Conservation (phyloP, 2,888 invertebrate genomes). For the Patella caerulea region DNA sequence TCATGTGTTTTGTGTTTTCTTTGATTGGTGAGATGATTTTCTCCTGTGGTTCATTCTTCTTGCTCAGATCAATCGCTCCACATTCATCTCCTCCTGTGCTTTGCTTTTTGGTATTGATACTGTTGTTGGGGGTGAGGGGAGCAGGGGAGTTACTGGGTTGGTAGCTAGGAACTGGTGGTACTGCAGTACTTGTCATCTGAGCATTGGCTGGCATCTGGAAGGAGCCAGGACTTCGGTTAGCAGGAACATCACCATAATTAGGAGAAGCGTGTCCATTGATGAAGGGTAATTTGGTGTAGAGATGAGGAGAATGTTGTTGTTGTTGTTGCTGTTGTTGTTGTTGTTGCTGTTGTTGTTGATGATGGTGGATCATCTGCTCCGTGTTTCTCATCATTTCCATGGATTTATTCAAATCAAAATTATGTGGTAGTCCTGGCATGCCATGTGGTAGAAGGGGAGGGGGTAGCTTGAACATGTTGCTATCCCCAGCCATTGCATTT, state of each 20-base stretch:
- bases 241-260: constrained; percentile 49
- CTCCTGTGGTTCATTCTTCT: constrained; percentile 40
- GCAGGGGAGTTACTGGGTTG: constrained; percentile 32
- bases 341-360: constrained; percentile 15
- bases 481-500: constrained; percentile 51
- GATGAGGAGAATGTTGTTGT: constrained; percentile 37
- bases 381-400: constrained; percentile 14
- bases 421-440: constrained; percentile 32
- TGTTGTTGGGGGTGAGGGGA: constrained; percentile 16
- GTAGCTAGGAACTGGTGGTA: constrained; percentile 28
- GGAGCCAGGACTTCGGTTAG: constrained; percentile 31
- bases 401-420: constrained; percentile 4
- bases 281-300: constrained; percentile 38
- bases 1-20: neutral
- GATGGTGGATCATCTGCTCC: constrained; percentile 17
- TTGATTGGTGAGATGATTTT: neutral
- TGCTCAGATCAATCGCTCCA: constrained; percentile 63
- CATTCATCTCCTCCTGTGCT: constrained; percentile 40
- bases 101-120: constrained; percentile 19
- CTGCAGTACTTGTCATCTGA: constrained; percentile 11
- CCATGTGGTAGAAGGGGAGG: constrained; percentile 32
- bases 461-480: constrained; percentile 54
- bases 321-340: constrained; percentile 12
- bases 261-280: constrained; percentile 55
- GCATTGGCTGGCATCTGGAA: constrained; percentile 22